Evolutionary conservation across 2,888 invertebrate genomes (phyloP), one percentile per base, ranked within the genome.

Genomic region (Acrocyrtus sp.): DNA sequence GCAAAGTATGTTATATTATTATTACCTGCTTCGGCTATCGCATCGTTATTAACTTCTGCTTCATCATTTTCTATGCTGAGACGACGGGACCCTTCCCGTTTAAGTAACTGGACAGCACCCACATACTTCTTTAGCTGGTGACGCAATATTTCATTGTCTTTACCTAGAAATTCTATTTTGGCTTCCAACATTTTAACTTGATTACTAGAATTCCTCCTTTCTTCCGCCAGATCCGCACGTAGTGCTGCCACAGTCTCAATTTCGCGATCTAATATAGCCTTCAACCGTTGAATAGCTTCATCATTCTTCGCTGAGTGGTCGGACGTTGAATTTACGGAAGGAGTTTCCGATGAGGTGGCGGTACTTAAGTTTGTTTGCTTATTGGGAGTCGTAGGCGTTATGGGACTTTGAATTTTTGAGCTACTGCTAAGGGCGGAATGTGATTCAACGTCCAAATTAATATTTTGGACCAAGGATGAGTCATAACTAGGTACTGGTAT

Each of bases 41-140:
- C 8, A 22, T 39, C 22, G 22, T 62, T 70, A 41, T 70, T 54
- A 17, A 48, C n/a, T 22, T 19, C 27, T 24, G 57, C 8, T 15
- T 70, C 63, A 58, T 70, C 62, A 41, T 63, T 57, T 43, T 70
- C 69, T 21, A 69, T 26, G 47, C 69, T 70, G 15, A 70, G 41
- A 24, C 63, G 50, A 10, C 70, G 62, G 41, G 70, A 66, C 19
- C 53, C 51, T 51, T 88, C 88, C 78, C 86, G 86, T 83, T 90
- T 89, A 80, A 95, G 85, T 87, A 94, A 89, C 86, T 94, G 93
- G 43, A 95, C 92, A n/a, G 95, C 95, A 61, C 91, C 91, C 79
- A 95, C 91, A 84, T 95, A 95, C 82, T 92, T 93, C 80, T 91
- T 89, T 69, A 95, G 84, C 83, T 95, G 95, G 81, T 93, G 92